Base-by-base conservation (phyloP, 2,888 invertebrate species). In the Mongoloraphidia duomilia region DNA sequence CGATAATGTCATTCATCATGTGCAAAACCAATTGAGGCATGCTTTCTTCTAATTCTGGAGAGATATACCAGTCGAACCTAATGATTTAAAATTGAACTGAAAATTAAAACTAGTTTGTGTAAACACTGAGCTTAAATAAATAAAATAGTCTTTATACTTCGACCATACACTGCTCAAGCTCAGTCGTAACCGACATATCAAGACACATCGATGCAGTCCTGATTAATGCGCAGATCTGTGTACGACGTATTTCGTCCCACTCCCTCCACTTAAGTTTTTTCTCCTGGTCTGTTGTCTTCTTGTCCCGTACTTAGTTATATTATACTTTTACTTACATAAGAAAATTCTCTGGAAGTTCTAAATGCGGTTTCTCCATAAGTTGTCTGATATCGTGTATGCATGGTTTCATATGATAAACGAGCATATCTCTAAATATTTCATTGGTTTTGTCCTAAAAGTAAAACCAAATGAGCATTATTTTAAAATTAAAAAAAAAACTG, bases 31-130 rank as follows among this genome's bases (percentile, higher is more conserved):
- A 66, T 1, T 72, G 72, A 0, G 76, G 70, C 71, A 77, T 74
- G 34, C 73, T 67, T 3, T 68, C 67, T 38, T 62, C 62, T 53
- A 63, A 68, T 41, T 73, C 69, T 33, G 72, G 70, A 53, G 70
- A 67, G 41, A 76, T 70, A 59, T 78, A 75, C 68, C 74, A 79
- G 50, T 71, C 68, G 61, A 69, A 77, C 50, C 77, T 77, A 60
- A 44, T 3, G 26, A 26, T 6, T 26, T 5, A 26, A 26, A 26
- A 6, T 26, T 26, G 26, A 26, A 26, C 3, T 26, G 26, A 26
- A 6, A 26, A 26, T 6, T 6, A 26, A 6, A 26, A 26, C 26
- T 26, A 26, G 3, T 26, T 26, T 6, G 3, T 26, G 26, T 26
- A 6, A 3, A 17, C 17, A 17, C 4, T 17, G 17, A 17, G 17